Evolutionary conservation across 1,140 invertebrate species (phyloP).

Genomic region (Caenorhabditis tropicalis): DNA sequence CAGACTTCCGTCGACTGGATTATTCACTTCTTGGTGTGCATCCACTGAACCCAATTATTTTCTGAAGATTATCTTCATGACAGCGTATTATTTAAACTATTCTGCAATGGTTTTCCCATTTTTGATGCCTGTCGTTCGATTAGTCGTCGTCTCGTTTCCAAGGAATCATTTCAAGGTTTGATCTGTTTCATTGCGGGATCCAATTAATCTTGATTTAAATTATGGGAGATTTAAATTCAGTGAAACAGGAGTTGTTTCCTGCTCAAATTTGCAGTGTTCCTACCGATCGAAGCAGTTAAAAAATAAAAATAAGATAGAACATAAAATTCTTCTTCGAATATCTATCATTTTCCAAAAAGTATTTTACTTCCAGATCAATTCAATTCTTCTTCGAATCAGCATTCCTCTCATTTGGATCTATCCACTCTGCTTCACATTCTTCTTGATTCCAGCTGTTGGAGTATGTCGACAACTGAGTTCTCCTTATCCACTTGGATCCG

Average conservation of each 20-base stretch:
- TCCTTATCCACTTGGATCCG: neutral
- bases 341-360: no score
- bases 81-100: neutral
- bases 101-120: constrained; percentile 2
- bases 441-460: constrained; percentile 6
- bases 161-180: neutral
- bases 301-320: no score
- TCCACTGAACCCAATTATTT: neutral
- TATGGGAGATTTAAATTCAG: no score
- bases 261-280: no score
- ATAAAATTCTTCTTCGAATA: no score
- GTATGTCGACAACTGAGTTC: neutral
- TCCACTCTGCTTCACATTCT: neutral
- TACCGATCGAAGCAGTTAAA: no score
- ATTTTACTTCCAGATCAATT: neutral
- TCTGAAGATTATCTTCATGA: neutral
- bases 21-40: constrained; percentile 12
- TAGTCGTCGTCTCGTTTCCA: neutral
- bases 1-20: neutral
- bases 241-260: no score
- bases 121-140: neutral
- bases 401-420: neutral
- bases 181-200: neutral
- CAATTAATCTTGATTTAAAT: no score
- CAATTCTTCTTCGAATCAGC: neutral